A percentile compares a stretch with the other conserved stretches of the same genome.
Evolutionary conservation across 2,797 vertebrate species (phyloP).

Genomic region (Peromyscus eremicus): DNA sequence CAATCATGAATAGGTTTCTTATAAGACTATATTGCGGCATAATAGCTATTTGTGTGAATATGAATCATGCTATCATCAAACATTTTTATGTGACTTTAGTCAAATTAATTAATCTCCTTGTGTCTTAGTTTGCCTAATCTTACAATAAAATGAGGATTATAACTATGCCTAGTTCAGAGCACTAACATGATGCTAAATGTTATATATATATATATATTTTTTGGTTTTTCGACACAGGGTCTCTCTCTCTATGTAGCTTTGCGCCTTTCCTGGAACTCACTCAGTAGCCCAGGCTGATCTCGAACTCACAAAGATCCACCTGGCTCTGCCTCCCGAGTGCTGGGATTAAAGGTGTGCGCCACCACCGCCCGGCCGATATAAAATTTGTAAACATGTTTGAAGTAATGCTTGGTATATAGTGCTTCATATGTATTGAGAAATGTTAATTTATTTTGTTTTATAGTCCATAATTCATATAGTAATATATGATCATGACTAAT

Average conservation of each 20-base stretch:
- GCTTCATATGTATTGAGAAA: neutral
- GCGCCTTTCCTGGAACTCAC: no score
- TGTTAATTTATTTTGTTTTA: conserved; percentile 15
- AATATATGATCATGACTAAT: neutral
- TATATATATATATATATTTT: no score
- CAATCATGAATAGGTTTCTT: neutral
- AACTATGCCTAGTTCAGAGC: neutral
- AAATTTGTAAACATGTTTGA: neutral
- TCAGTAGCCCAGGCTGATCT: no score
- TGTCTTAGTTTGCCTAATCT: conserved; percentile 19
- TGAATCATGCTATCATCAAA: neutral
- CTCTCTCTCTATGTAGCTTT: no score
- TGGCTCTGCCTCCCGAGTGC: no score
- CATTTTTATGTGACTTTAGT: neutral
- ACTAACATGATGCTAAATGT: neutral
- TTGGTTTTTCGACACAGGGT: no score
- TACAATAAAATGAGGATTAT: neutral
- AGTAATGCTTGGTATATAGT: neutral
- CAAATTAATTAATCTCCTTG: neutral
- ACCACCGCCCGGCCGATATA: no score
- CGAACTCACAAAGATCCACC: no score
- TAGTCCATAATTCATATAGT: neutral
- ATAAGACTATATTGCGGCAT: neutral
- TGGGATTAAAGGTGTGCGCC: no score
- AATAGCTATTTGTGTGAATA: neutral